Percentiles rank a stretch among this genome's conserved stretches.
These are phyloP conservation scores for Andrena hattorfiana DNA, from an alignment of 2,888 invertebrate genomes.

Conservation along the genomic window DNA sequence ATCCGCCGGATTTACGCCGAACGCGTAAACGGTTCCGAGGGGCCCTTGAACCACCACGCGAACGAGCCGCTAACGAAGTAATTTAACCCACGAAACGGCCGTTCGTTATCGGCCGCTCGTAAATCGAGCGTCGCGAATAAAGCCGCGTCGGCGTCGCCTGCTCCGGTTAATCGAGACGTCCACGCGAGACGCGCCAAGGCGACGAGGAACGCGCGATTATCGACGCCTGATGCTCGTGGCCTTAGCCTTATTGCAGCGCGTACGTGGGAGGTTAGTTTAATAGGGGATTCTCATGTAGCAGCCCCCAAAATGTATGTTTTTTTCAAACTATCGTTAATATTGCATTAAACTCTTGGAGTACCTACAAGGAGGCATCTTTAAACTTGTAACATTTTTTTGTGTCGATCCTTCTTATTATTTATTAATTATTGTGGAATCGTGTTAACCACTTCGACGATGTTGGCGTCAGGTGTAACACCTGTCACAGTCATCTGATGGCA, in stretches of 20 bases:
- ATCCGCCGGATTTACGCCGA: not conserved
- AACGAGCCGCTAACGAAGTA: conserved; percentile 45
- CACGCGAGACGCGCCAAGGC: conserved; percentile 37
- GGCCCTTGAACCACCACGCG: conserved; percentile 6
- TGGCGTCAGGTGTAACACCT: no score
- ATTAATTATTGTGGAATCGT: no score
- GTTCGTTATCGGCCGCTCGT: conserved; percentile 47
- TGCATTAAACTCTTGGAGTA: no score
- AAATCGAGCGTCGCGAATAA: conserved; percentile 53
- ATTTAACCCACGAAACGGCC: conserved; percentile 41
- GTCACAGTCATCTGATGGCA: no score
- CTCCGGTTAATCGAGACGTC: conserved; percentile 46
- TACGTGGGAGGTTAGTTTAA: not conserved
- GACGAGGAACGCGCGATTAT: conserved; percentile 18
- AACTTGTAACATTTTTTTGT: no score
- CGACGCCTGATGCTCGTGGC: conserved; percentile 3
- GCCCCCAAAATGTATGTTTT: no score
- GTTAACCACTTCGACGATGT: no score
- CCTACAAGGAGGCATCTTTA: no score
- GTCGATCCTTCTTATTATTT: no score
- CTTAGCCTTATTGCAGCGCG: conserved; percentile 9
- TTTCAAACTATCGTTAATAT: no score
- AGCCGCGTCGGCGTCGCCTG: conserved; percentile 24
- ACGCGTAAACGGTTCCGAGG: conserved; percentile 12
- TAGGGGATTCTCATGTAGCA: no score